Conservation (phyloP, 2,113 vertebrate species). For the Litocranius walleri region DNA sequence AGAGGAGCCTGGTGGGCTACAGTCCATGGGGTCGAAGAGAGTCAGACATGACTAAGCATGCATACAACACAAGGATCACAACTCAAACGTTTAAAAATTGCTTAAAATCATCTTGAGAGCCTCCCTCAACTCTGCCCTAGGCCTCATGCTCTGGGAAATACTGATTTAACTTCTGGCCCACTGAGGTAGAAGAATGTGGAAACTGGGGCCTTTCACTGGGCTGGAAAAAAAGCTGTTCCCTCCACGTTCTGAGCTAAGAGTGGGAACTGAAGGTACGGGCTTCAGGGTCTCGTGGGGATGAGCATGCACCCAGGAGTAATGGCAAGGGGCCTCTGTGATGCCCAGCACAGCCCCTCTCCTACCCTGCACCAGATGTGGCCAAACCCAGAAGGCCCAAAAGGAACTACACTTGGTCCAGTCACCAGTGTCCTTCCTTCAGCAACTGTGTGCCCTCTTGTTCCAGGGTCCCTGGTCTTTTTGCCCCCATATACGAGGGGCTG, state of each 20-base stretch:
- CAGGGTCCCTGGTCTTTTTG: background rate
- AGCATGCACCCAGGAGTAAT: background rate
- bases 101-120: background rate
- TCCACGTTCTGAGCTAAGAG: background rate
- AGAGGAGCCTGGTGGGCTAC: background rate
- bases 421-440: background rate
- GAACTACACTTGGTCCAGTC: fast-evolving
- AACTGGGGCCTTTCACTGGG: background rate
- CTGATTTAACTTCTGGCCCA: background rate
- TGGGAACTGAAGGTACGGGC: background rate
- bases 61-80: background rate
- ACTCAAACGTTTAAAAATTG: background rate
- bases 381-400: background rate
- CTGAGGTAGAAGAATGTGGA: fast-evolving
- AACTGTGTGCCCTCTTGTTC: background rate
- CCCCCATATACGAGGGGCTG: background rate
- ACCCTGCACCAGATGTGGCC: background rate
- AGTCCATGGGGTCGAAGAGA: background rate
- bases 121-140: too few relatives aligned
- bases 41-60: background rate
- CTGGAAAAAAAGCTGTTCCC: background rate
- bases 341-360: background rate
- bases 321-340: fast-evolving
- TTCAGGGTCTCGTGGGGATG: background rate
- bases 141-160: background rate